Percentiles rank a stretch among this genome's conserved stretches.
These are phyloP conservation scores for Sturnira hondurensis DNA, from an alignment of 2,113 vertebrate species.

Conservation along the genomic window DNA sequence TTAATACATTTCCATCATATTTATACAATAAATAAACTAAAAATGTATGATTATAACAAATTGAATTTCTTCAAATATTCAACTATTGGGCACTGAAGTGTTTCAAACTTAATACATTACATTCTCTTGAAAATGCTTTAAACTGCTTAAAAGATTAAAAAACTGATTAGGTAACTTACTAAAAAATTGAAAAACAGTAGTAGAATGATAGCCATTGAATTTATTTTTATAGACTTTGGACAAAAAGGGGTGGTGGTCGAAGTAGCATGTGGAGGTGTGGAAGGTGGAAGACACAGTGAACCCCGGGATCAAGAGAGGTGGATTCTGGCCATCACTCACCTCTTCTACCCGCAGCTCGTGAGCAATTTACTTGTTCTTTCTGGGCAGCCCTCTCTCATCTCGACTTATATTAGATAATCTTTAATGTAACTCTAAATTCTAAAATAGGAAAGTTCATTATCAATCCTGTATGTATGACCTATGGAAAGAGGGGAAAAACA, in stretches of 20 bases:
- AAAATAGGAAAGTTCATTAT: neutral
- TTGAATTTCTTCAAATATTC: neutral
- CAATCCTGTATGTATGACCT: neutral
- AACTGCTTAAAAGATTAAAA: neutral
- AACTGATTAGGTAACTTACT: neutral
- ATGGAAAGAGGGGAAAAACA: neutral
- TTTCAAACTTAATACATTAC: neutral
- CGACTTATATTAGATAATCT: neutral
- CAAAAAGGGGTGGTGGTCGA: too few species aligned
- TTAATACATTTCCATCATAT: neutral
- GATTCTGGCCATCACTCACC: neutral
- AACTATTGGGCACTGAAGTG: neutral
- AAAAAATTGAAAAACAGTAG: neutral
- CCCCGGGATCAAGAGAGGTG: neutral
- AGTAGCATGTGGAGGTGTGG: too few species aligned
- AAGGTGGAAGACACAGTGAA: neutral
- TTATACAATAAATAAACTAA: neutral
- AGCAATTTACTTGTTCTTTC: neutral
- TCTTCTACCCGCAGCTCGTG: neutral
- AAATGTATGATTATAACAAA: neutral
- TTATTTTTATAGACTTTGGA: too few species aligned
- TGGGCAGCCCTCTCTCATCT: neutral
- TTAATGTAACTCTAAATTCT: neutral
- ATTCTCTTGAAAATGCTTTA: neutral
- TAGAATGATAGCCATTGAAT: neutral